A percentile compares a stretch with the other conserved stretches of the same genome.
Conservation (phyloP, 2,797 vertebrate species). For the Cetoscarus ocellatus region DNA sequence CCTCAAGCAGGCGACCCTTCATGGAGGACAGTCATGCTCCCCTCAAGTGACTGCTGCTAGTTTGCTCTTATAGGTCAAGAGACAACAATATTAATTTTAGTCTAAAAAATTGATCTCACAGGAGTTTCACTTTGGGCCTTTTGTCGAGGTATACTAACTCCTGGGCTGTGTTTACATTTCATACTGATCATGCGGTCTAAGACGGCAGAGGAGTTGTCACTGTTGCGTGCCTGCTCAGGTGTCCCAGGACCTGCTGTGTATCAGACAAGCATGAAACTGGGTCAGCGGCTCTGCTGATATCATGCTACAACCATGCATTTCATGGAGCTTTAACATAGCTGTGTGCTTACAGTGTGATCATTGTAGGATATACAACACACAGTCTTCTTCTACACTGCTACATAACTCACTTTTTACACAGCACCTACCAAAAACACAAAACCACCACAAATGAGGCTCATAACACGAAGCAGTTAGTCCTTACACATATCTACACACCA, state of each 20-base stretch:
- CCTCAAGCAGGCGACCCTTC: too few species aligned
- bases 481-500: not conserved
- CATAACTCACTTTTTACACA: not conserved
- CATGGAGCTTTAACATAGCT: constrained; percentile 6
- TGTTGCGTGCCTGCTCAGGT: constrained; percentile 16
- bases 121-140: not conserved
- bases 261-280: constrained; percentile 27
- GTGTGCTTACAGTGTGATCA: constrained; percentile 4
- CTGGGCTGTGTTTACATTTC: constrained; percentile 13
- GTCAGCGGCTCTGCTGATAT: constrained; percentile 29
- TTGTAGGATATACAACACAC: constrained; percentile 10
- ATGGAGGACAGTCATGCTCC: too few species aligned
- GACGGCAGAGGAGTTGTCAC: constrained; percentile 2
- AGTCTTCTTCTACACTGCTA: not conserved
- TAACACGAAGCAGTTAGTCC: constrained; percentile 2
- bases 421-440: not conserved
- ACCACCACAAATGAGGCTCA: not conserved
- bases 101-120: too few species aligned
- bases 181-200: constrained; percentile 13
- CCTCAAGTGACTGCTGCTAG: too few species aligned
- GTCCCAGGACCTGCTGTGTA: constrained; percentile 22
- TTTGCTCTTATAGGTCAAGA: too few species aligned
- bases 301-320: constrained; percentile 15
- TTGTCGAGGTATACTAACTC: not conserved
- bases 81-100: too few species aligned